phyloP scores from a whole-genome alignment of 2,888 invertebrate genomes.

The Dryococelus australis region DNA sequence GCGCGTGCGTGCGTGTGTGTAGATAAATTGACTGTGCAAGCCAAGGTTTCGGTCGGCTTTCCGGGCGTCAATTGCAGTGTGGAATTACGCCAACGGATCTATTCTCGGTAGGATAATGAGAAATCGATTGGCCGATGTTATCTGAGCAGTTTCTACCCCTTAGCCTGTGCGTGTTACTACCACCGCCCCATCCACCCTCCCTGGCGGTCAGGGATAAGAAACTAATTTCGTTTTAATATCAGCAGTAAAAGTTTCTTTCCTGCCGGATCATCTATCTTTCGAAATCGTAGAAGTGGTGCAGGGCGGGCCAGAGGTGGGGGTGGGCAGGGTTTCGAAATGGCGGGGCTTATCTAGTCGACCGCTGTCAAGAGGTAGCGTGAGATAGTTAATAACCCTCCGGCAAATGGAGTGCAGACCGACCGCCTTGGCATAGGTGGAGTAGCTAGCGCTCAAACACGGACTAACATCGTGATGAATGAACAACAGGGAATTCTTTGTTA shows the following conservation, averaged over 20 bases:
- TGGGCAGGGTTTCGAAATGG: too few relatives aligned
- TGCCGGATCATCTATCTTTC: neutral
- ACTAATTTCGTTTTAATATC: constrained; percentile 4
- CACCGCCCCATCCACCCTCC: neutral
- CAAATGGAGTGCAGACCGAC: neutral
- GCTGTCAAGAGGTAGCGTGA: constrained; percentile 1
- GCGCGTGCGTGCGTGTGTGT: too few relatives aligned
- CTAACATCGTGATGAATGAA: neutral
- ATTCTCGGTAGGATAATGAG: constrained; percentile 16
- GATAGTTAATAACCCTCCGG: constrained; percentile 16
- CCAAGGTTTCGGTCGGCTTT: neutral
- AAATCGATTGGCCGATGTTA: constrained; percentile 9
- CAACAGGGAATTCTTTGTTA: neutral
- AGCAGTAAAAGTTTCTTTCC: constrained; percentile 16
- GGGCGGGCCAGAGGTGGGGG: neutral
- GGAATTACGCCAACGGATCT: constrained; percentile 11
- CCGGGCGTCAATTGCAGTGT: neutral
- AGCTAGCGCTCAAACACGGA: neutral
- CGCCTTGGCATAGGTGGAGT: neutral
- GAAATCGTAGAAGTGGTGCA: neutral
- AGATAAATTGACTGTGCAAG: neutral
- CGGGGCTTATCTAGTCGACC: neutral
- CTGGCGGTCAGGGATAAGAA: neutral
- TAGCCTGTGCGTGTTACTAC: neutral
- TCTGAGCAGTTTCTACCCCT: neutral